Evolutionary conservation across 2,888 invertebrate genomes (phyloP).

Genomic region (Trachelus troglodyta): DNA sequence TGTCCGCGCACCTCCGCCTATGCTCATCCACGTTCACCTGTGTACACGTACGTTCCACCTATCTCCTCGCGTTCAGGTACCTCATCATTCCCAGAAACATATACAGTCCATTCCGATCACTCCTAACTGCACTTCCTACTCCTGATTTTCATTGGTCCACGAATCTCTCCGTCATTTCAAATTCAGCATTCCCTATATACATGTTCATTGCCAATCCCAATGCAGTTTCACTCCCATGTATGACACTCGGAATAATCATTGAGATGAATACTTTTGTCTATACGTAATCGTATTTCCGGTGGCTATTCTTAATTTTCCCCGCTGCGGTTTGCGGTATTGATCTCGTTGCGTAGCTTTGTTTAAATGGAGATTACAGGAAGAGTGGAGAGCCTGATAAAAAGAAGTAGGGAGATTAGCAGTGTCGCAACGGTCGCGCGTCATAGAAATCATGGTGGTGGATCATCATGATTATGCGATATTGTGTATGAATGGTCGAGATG

Average conservation of each 20-base stretch:
- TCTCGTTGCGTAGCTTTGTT: not conserved
- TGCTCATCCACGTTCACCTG: not conserved
- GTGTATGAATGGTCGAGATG: not conserved
- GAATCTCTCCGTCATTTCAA: not conserved
- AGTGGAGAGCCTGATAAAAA: not conserved
- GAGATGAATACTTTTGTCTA: not conserved
- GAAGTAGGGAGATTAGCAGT: not conserved
- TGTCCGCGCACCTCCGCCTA: not conserved
- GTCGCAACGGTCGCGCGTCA: not conserved
- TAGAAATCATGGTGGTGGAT: not conserved
- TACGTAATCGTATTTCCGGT: not conserved
- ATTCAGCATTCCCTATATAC: not conserved
- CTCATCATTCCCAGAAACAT: not conserved
- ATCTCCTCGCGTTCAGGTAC: not conserved
- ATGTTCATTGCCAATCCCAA: not conserved
- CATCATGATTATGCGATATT: not conserved
- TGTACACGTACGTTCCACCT: not conserved
- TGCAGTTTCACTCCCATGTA: not conserved
- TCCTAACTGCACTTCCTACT: not conserved
- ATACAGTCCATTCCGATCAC: not conserved
- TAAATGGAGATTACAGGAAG: not conserved
- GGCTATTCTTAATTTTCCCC: not conserved
- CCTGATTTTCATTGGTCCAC: not conserved
- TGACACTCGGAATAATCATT: not conserved
- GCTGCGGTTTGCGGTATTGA: constrained; percentile 3